These are phyloP conservation scores for Laupala kohalensis DNA, from an alignment of 1,140 invertebrate genomes.

Conservation along the genomic window DNA sequence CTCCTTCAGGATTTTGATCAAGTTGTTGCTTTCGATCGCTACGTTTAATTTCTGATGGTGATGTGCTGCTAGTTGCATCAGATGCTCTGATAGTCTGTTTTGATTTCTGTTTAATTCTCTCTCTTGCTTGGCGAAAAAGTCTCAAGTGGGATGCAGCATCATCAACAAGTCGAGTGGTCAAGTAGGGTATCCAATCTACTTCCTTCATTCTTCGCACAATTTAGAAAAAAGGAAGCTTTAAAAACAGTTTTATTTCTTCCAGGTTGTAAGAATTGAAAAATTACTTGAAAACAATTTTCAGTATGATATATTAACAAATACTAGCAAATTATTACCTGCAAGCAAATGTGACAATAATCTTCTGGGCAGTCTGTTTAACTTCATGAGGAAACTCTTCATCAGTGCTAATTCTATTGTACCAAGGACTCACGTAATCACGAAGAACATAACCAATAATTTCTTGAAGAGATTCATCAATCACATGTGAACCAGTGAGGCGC, in stretches of 20 bases:
- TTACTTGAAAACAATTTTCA: neutral
- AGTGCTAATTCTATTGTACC: slow-evolving; percentile 32
- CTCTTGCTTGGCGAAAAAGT: slow-evolving; percentile 59
- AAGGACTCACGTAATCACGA: slow-evolving; percentile 65
- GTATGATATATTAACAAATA: too few species aligned
- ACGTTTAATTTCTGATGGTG: neutral
- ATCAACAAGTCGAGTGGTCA: slow-evolving; percentile 76
- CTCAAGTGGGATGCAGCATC: slow-evolving; percentile 79
- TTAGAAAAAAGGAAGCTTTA: too few species aligned
- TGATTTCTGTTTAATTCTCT: slow-evolving; percentile 37
- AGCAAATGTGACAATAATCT: slow-evolving; percentile 38
- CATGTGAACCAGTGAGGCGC: slow-evolving; percentile 47
- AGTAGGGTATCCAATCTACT: slow-evolving; percentile 77
- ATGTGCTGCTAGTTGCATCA: neutral
- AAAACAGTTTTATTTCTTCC: neutral
- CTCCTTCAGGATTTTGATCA: neutral
- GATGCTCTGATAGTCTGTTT: neutral
- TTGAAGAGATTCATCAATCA: slow-evolving; percentile 57
- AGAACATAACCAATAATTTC: slow-evolving; percentile 61
- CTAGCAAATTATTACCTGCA: neutral
- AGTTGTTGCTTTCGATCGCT: neutral
- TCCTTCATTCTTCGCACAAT: slow-evolving; percentile 80
- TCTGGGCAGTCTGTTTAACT: slow-evolving; percentile 35
- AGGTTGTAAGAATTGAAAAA: neutral
- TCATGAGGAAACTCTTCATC: slow-evolving; percentile 39